Evolutionary conservation across 1,140 invertebrate genomes (phyloP), one percentile per base, ranked within the genome.

Genomic region (Latrodectus geometricus): DNA sequence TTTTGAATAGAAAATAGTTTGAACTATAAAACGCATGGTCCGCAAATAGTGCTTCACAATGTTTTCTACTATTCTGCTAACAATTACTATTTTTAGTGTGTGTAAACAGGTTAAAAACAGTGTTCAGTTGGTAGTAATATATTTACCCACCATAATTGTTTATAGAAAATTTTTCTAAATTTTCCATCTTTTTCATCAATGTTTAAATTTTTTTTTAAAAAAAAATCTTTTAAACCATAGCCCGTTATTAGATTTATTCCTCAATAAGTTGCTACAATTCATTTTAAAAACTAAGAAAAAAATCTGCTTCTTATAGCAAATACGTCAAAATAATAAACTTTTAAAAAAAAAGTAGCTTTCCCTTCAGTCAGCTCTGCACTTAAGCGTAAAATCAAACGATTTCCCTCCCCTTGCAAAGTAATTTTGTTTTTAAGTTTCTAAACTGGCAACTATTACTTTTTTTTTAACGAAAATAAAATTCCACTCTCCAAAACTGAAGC

Each of bases 381-480:
- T 48, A 56, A 72, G 68, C 52, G 79, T 81, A 81, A 81, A 81
- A 81, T 81, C 79, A 81, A 81, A 48, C 61, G 77, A n/a, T 14
- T 35, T 35, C 35, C 35, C 35, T 35, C 35, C 35, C 35, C 35
- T 35, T 35, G 35, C 35, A 5, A 35, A 35, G 35, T 35, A 61
- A 17, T 14, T 61, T 61, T 61, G 3, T 61, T 61, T 61, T 61
- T 61, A 61, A 61, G 54, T 14, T 11, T 61, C 54, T 35, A 35
- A 35, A 61, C 17, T 61, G 2, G 11, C 17, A 14, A 61, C 17
- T 61, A 61, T 14, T 14, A 61, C 8, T n/a, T 7, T 9, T 69
- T 69, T 69, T 69, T 69, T 11, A 7, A 11, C 11, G 14, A 17
- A 56, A 23, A 56, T 21, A 76, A 76, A 35, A 78, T 66, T 61